Base-by-base conservation (phyloP, 2,797 vertebrate genomes). In the Pseudochirops cupreus region DNA sequence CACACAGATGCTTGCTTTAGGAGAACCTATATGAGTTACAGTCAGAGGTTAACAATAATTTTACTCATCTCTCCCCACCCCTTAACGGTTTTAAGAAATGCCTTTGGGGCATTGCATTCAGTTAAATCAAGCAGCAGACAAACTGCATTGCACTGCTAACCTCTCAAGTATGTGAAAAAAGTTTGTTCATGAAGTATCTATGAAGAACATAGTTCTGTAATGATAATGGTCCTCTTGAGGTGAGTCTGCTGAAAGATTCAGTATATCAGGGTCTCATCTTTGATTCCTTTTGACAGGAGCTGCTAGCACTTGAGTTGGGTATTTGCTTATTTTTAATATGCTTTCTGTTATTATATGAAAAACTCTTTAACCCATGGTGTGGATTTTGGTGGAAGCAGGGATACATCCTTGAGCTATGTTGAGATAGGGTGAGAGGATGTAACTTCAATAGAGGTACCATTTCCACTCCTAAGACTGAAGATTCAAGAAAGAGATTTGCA, bases 151-250 rank as follows among this genome's bases (percentile, higher is more conserved):
- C 95, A 54, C 97, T 94, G 92, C 97, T 96, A 93, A 97, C 96
- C 97, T 97, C 97, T 95, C 26, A 97, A 97, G 96, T 46, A 92
- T 46, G 94, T 93, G 97, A 94, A 98, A 94, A 90, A 97, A 97
- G 93, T 97, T 98, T 54, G 96, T 95, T 97, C 95, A 97, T 98
- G 90, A 98, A 98, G 98, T 95, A 98, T 97, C 91, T 24, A 98
- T 97, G 97, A 96, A 91, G 95, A 97, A 91, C 96, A 97, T 92
- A 96, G 94, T 26, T 74, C 56, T 95, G 95, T 93, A 95, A 62
- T 93, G 97, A 96, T 98, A 97, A 97, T 53, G 95, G 97, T 98
- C 95, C 95, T 97, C 95, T 97, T 92, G 96, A 31, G 96, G 93
- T 98, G 98, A 92, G 91, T 89, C 94, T 96, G 82, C 94, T 92